Conservation (phyloP, 2,113 vertebrate genomes). For the Gymnorhina tibicen region DNA sequence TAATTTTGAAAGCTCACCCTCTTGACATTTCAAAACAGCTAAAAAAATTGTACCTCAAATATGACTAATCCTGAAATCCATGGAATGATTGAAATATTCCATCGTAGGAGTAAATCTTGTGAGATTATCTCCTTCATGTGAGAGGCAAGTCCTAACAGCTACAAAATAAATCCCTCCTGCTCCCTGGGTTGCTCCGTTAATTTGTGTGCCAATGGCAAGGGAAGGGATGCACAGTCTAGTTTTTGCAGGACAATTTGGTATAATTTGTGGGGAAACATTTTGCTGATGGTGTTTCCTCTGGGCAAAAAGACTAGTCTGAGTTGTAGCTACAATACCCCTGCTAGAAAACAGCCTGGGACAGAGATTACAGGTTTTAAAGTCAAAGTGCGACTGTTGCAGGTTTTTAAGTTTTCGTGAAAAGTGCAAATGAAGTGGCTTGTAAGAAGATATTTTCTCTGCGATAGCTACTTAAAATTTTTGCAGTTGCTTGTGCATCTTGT, state of each 20-base stretch:
- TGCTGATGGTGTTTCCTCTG: neutral
- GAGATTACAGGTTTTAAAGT: neutral
- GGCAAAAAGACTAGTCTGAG: neutral
- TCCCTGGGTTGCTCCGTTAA: neutral
- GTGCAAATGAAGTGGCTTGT: neutral
- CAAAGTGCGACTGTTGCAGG: neutral
- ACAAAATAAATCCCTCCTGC: conserved; percentile 43
- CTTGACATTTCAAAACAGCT: conserved; percentile 37
- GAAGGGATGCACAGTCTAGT: neutral
- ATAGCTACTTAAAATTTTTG: neutral
- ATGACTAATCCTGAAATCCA: conserved; percentile 59
- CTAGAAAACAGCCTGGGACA: neutral
- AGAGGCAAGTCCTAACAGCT: conserved; percentile 57
- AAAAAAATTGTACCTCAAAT: neutral
- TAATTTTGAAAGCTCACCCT: conserved; percentile 20
- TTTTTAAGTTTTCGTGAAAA: neutral
- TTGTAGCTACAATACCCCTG: neutral
- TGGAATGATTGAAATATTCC: conserved; percentile 51
- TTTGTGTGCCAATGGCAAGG: neutral
- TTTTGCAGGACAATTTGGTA: neutral
- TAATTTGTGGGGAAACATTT: neutral
- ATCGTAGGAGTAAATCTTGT: conserved; percentile 11
- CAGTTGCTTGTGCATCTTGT: neutral
- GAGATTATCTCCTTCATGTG: conserved; percentile 69
- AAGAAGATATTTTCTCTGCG: neutral